Conservation (phyloP, 1,140 invertebrate genomes). For the Papilio aristodemus region DNA sequence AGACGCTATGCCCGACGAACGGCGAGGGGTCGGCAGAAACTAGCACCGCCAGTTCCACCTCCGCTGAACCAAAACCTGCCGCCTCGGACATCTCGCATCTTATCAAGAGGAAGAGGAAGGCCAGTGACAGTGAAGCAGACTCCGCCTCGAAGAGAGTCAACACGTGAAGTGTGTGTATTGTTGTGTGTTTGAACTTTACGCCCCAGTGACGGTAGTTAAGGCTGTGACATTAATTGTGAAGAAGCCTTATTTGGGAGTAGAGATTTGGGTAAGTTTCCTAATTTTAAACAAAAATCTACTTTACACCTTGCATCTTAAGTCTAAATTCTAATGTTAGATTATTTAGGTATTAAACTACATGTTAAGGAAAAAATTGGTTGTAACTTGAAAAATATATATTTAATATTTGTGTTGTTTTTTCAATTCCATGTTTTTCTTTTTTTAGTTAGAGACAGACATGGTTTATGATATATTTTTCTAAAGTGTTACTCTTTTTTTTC, state of each 20-base stretch:
- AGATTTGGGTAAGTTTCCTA: background rate
- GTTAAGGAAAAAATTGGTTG: background rate
- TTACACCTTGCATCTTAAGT: background rate
- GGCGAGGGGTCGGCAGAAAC: slow-evolving; percentile 59
- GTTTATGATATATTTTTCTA: too few relatives aligned
- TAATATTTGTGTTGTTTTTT: too few relatives aligned
- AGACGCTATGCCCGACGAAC: slow-evolving; percentile 61
- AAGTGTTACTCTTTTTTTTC: too few relatives aligned
- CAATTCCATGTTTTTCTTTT: too few relatives aligned
- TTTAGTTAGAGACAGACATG: too few relatives aligned
- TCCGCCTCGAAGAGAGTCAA: slow-evolving; percentile 78
- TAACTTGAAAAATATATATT: too few relatives aligned
- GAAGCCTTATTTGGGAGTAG: background rate
- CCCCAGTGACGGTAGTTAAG: slow-evolving; percentile 2
- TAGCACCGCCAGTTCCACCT: slow-evolving; percentile 64
- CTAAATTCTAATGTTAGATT: background rate
- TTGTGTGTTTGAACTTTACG: slow-evolving; percentile 14
- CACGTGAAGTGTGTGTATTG: slow-evolving; percentile 49
- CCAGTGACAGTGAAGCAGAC: slow-evolving; percentile 77
- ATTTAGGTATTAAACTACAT: background rate
- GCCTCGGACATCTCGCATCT: slow-evolving; percentile 87
- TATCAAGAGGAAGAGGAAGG: slow-evolving; percentile 86
- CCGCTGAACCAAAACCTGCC: slow-evolving; percentile 48
- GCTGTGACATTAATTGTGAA: background rate
- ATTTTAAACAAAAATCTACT: background rate